Evolutionary conservation across 2,888 invertebrate species (phyloP).

Genomic region (Yponomeuta evonymella): DNA sequence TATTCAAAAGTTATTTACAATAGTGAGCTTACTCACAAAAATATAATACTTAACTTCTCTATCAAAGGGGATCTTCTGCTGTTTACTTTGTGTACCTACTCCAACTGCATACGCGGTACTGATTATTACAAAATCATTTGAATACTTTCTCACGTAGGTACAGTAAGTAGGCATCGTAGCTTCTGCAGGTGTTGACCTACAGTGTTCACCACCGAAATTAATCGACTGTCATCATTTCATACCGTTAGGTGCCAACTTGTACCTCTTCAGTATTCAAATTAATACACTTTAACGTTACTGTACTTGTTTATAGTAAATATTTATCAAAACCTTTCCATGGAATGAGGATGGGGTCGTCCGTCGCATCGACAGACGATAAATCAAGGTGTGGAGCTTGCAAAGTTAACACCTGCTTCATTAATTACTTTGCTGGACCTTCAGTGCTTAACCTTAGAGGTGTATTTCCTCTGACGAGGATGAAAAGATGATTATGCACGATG

Average conservation of each 20-base stretch:
- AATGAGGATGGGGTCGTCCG: slow-evolving; percentile 20
- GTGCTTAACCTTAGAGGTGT: neutral
- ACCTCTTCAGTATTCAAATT: slow-evolving; percentile 6
- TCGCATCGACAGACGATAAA: slow-evolving; percentile 52
- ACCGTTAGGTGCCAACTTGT: neutral
- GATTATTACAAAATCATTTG: neutral
- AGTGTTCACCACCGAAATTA: neutral
- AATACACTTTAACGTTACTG: slow-evolving; percentile 5
- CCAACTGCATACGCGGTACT: no score
- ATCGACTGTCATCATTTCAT: neutral
- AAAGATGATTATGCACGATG: slow-evolving; percentile 1
- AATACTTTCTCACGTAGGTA: neutral
- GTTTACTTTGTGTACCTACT: no score
- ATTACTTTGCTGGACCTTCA: neutral
- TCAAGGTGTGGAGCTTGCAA: slow-evolving; percentile 41
- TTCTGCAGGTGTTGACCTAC: neutral
- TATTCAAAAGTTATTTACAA: no score
- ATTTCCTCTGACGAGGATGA: neutral
- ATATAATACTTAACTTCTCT: no score
- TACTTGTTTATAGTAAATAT: slow-evolving; percentile 18
- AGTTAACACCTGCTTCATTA: neutral
- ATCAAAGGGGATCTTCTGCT: no score
- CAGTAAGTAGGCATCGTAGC: neutral
- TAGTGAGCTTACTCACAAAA: no score
- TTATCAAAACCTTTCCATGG: slow-evolving; percentile 14